Evolutionary conservation across 2,888 invertebrate species (phyloP), one percentile per base, ranked within the genome.

Genomic region (Aproaerema taeniolella): DNA sequence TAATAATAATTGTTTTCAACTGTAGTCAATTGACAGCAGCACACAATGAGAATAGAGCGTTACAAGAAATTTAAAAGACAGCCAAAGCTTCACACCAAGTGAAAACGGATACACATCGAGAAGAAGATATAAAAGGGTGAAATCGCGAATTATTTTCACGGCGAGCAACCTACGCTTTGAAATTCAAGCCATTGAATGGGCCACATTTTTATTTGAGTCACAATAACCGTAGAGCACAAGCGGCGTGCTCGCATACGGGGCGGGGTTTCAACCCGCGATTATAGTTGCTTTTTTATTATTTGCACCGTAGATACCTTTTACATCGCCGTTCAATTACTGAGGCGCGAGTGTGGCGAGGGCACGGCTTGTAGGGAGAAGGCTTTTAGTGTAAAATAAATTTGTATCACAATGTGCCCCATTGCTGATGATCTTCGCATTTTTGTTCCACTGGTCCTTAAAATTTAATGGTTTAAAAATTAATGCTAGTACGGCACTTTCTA

Each of bases 251-350:
- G 67, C 61, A 60, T 61, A n/a, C 61, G 53, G 53, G 52, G 57
- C 64, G 58, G 71, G 73, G 65, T 67, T 62, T 60, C 77, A 75
- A 73, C 75, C 78, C 59, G 76, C 81, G 80, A 83, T 83, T 83
- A 82, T 77, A 62, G 64, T 59, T 58, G 61, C 55, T 64, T 75
- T 75, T 79, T 77, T 77, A 62, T 76, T 80, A 71, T 79, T 80
- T 76, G 76, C 70, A 59, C 67, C 80, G 83, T 83, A 82, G 83
- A 83, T 82, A 79, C 82, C 80, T 85, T 83, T 83, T 80, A 85
- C 85, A 85, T 81, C 76, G 81, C 77, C 81, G 85, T 83, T 83
- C 83, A 83, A 83, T 85, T 83, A 85, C 82, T 61, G 78, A 69
- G 67, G 72, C 73, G 72, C 68, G 74, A 71, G 67, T 71, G 69